These are phyloP conservation scores for Whitmania pigra DNA, from an alignment of 1,140 invertebrate genomes.

Conservation along the genomic window DNA sequence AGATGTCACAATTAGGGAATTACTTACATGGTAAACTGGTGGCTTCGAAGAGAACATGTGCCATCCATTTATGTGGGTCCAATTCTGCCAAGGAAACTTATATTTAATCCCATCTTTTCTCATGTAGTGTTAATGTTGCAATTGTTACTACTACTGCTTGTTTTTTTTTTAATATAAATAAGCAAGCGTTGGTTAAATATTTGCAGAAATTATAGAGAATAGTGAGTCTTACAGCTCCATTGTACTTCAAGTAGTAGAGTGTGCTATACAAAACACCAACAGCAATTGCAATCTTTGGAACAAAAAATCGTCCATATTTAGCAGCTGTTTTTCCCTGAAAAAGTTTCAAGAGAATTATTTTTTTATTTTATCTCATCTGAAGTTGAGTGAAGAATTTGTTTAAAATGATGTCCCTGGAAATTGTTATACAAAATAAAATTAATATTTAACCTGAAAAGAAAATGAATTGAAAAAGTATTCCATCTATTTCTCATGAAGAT, in stretches of 20 bases:
- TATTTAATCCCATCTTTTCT: not conserved
- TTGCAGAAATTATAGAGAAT: not conserved
- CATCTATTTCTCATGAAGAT: too few species aligned
- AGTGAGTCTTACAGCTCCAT: not conserved
- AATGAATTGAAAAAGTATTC: not conserved
- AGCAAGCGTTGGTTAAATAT: not conserved
- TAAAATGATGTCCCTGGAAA: too few species aligned
- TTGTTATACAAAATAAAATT: not conserved
- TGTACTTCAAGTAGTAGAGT: slow-evolving; percentile 17
- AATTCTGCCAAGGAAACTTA: not conserved
- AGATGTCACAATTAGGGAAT: not conserved
- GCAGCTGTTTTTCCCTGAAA: slow-evolving; percentile 8
- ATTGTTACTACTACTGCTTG: not conserved
- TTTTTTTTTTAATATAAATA: not conserved
- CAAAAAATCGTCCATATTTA: slow-evolving; percentile 6
- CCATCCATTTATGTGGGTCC: not conserved
- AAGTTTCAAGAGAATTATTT: too few species aligned
- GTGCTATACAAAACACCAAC: not conserved
- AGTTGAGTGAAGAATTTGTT: not conserved
- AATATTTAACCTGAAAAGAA: not conserved
- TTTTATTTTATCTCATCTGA: not conserved
- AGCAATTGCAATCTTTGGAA: not conserved
- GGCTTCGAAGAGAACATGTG: not conserved
- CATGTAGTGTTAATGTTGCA: not conserved
- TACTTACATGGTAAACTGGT: not conserved